A percentile compares a stretch with the other conserved stretches of the same genome.
Conservation (phyloP, 1,140 invertebrate species). For the Dinothrombium tinctorium region DNA sequence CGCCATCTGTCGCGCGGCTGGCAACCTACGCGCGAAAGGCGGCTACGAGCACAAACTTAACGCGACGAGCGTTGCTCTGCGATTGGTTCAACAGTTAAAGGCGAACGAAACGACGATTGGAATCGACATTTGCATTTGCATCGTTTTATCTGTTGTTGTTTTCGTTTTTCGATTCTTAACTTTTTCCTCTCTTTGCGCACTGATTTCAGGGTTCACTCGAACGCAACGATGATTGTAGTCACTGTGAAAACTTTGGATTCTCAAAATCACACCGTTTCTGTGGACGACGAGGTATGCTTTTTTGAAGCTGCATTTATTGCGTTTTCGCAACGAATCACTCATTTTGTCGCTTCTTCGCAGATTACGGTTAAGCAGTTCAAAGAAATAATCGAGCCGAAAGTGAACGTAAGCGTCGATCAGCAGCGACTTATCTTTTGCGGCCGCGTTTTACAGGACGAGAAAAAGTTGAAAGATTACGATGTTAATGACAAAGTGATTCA, state of each 20-base stretch:
- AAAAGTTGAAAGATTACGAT: slow-evolving; percentile 39
- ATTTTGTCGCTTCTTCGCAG: slow-evolving; percentile 27
- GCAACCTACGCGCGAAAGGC: no score
- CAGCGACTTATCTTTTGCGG: slow-evolving; percentile 82
- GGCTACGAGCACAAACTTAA: no score
- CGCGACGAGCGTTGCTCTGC: no score
- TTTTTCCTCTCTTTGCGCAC: no score
- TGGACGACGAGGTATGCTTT: slow-evolving; percentile 58
- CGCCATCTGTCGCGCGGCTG: no score
- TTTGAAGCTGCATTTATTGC: slow-evolving; percentile 2
- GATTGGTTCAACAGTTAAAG: no score
- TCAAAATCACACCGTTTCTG: slow-evolving; percentile 55
- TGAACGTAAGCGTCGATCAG: slow-evolving; percentile 43
- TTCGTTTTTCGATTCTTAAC: no score
- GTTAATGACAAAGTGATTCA: slow-evolving; percentile 77
- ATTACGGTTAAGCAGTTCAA: slow-evolving; percentile 66
- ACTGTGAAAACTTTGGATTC: slow-evolving; percentile 83
- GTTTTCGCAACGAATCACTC: not conserved
- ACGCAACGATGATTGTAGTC: slow-evolving; percentile 54
- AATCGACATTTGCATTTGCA: no score
- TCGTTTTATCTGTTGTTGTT: no score
- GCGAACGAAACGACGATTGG: no score
- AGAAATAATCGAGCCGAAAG: slow-evolving; percentile 40
- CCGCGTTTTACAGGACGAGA: slow-evolving; percentile 68
- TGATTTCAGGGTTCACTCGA: no score